phyloP scores from a whole-genome alignment of 2,888 invertebrate species.

The Pyrrhia umbra region DNA sequence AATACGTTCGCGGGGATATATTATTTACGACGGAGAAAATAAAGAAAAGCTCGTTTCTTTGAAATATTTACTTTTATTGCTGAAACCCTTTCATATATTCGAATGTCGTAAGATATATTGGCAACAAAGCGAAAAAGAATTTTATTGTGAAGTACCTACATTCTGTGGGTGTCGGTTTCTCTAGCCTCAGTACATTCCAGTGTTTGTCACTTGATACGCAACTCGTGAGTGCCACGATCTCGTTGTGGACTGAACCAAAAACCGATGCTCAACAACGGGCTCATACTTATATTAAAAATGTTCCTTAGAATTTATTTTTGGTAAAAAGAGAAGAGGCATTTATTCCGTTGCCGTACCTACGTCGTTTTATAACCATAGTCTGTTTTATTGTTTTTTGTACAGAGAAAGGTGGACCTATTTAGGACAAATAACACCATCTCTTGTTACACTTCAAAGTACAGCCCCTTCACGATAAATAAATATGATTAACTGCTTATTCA shows the following conservation, averaged over 20 bases:
- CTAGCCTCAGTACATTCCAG: constrained; percentile 56
- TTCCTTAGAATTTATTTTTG: constrained; percentile 13
- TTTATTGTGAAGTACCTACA: constrained; percentile 56
- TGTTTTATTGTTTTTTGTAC: no score
- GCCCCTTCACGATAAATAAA: no score
- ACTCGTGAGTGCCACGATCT: constrained; percentile 40
- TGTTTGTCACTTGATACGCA: constrained; percentile 57
- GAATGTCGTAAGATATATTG: constrained; percentile 55
- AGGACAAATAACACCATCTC: no score
- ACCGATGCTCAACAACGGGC: constrained; percentile 36
- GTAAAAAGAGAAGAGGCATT: no score
- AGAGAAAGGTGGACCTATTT: no score
- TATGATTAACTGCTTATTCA: no score
- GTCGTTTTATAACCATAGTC: no score
- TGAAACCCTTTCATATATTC: constrained; percentile 52
- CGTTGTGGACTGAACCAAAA: constrained; percentile 49
- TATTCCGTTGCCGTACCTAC: no score
- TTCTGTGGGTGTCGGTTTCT: constrained; percentile 58
- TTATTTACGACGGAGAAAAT: constrained; percentile 55
- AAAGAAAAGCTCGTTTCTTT: constrained; percentile 51
- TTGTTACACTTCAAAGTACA: no score
- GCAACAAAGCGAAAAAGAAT: constrained; percentile 57
- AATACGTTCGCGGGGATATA: constrained; percentile 30
- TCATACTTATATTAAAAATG: constrained; percentile 45
- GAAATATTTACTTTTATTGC: constrained; percentile 50